phyloP scores from a whole-genome alignment of 1,140 invertebrate genomes.

The Sarcophaga peregrina region DNA sequence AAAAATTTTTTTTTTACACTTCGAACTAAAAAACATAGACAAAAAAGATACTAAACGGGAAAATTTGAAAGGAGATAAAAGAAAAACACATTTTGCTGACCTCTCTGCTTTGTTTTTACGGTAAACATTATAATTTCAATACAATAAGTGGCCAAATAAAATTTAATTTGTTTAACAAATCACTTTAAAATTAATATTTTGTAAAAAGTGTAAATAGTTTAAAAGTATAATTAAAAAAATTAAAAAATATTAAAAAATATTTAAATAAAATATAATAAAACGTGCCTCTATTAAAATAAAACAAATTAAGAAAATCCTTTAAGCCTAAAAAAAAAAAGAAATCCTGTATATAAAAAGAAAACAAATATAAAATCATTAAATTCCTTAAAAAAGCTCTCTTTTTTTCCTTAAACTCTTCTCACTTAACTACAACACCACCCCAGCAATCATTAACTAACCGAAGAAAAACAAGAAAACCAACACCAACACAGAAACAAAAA shows the following conservation, averaged over 20 bases:
- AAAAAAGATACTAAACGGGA: too few species aligned
- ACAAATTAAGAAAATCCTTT: not conserved
- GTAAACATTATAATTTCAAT: not conserved
- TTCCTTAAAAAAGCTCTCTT: not conserved
- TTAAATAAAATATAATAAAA: not conserved
- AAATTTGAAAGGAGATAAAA: too few species aligned
- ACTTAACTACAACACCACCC: not conserved
- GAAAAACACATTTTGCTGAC: too few species aligned
- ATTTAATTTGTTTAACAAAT: not conserved
- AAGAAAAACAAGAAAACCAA: not conserved
- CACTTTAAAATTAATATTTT: not conserved
- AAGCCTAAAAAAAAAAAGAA: not conserved
- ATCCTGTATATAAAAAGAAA: slow-evolving; percentile 21
- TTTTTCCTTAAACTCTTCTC: not conserved
- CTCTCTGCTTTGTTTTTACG: not conserved
- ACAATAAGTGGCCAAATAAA: slow-evolving; percentile 34
- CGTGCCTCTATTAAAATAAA: slow-evolving; percentile 35
- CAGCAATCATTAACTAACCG: not conserved
- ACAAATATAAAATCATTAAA: slow-evolving; percentile 11
- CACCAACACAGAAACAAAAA: too few species aligned
- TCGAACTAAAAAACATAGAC: too few species aligned
- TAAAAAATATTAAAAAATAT: not conserved
- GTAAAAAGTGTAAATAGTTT: slow-evolving; percentile 43
- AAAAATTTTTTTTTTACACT: too few species aligned
- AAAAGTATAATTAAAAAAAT: not conserved